Evolutionary conservation across 2,113 vertebrate species (phyloP).

Genomic region (Megaptera novaeangliae): DNA sequence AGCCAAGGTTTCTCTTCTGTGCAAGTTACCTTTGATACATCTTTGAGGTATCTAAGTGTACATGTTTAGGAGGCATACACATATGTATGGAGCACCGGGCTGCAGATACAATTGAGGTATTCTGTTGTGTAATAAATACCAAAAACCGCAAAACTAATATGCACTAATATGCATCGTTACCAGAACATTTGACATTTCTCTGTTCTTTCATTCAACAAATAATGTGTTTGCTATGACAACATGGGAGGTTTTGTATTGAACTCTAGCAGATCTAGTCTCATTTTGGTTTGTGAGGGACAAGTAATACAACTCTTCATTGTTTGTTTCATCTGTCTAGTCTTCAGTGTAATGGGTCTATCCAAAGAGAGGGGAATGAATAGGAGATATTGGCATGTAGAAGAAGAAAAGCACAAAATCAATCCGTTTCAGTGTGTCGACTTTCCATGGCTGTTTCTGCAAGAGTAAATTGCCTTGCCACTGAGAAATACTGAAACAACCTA

Average conservation of each 20-base stretch:
- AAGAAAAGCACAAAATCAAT: neutral
- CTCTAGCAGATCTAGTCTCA: neutral
- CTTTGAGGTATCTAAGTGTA: neutral
- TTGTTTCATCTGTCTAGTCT: neutral
- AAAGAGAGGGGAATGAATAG: neutral
- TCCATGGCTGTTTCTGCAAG: neutral
- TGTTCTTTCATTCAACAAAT: conserved; percentile 34
- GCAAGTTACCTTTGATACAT: neutral
- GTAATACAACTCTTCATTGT: neutral
- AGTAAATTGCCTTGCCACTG: neutral
- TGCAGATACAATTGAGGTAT: neutral
- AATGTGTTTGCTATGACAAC: neutral
- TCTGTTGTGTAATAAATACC: neutral
- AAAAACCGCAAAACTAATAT: neutral
- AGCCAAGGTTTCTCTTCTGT: neutral
- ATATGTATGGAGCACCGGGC: neutral
- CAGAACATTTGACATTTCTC: conserved; percentile 17
- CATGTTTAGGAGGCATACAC: neutral
- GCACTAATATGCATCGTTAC: neutral
- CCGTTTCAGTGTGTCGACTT: neutral
- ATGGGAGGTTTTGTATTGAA: neutral
- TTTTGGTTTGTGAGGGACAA: neutral
- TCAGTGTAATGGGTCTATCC: neutral
- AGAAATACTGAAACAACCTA: neutral
- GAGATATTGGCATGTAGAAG: neutral